Evolutionary conservation across 1,140 invertebrate genomes (phyloP), one percentile per base, ranked within the genome.

Genomic region (Lucilia cuprina): DNA sequence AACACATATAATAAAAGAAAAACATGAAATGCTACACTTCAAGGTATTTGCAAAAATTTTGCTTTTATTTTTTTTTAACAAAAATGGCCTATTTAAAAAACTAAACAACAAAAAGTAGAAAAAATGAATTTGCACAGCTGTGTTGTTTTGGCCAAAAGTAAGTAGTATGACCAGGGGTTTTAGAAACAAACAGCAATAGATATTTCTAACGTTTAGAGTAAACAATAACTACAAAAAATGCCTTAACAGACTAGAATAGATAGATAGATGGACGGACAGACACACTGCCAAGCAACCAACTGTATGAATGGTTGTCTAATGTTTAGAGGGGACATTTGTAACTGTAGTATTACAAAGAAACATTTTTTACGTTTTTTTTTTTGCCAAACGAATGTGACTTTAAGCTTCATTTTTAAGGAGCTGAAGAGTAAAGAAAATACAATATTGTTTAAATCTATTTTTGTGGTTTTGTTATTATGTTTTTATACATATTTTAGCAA

Each of bases 31-130:
- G 25, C 25, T 30, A 30, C 25, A 70, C 65, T 70, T 70, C 19
- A 70, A 70, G 65, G 65, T 70, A 70, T 70, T 70, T 70, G 65
- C 19, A 70, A 70, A 60, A 70, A 70, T 70, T n/a, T 70, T n/a
- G 55, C 55, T 60, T 60, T 70, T 70, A 70, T 21, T 25, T 70
- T 70, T 65, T 19, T 70, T 70, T 25, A 70, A 70, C 65, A 70
- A 70, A 25, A 70, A 70, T 70, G 65, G 65, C 65, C 65, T 70
- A 70, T 70, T 70, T 70, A 9, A 70, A 21, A 70, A 70, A 70
- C 55, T 60, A 60, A n/a, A 60, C 14, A n/a, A 60, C 14, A 60
- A 41, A 41, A 41, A 41, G 41, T 5, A 41, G 7, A 41, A 41
- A 41, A 55, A 55, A 55, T 55, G 17, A 55, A 55, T 55, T 55